A percentile compares a stretch with the other conserved stretches of the same genome.
Conservation (phyloP, 30 jellyfish, hydroid and myxozoan species). For the Chrysaora quinquecirrha region DNA sequence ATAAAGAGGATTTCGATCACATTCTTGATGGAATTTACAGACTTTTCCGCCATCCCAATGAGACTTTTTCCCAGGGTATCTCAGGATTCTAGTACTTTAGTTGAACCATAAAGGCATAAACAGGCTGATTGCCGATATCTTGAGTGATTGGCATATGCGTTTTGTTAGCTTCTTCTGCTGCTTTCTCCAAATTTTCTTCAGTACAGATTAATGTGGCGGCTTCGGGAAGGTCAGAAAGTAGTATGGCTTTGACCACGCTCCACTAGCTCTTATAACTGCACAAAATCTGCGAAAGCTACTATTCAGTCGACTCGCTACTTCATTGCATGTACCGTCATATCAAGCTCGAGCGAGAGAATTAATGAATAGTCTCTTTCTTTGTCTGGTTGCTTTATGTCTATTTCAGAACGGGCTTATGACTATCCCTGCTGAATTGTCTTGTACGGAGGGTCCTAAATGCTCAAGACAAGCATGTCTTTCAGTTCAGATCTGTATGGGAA, state of each 20-base stretch:
- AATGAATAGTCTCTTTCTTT: constrained; percentile 22
- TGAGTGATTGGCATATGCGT: constrained; percentile 17
- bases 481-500: constrained; percentile 14
- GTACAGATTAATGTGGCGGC: constrained; percentile 25
- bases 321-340: constrained; percentile 19
- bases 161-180: constrained; percentile 11
- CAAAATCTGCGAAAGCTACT: constrained; percentile 10
- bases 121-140: constrained; percentile 25
- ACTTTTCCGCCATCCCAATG: not conserved
- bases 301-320: constrained; percentile 18
- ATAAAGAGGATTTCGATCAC: not conserved
- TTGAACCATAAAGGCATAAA: constrained; percentile 25
- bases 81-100: constrained; percentile 26
- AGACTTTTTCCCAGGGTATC: not conserved
- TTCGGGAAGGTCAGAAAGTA: constrained; percentile 24
- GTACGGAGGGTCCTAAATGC: not conserved
- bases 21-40: not conserved
- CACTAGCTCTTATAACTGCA: constrained; percentile 6
- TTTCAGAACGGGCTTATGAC: not conserved
- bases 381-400: constrained; percentile 9
- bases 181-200: constrained; percentile 16
- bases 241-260: constrained; percentile 15
- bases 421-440: not conserved
- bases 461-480: not conserved
- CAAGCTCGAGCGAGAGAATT: constrained; percentile 22